Base-by-base conservation (phyloP, 2,888 invertebrate genomes). In the Chelonus formosanus region DNA sequence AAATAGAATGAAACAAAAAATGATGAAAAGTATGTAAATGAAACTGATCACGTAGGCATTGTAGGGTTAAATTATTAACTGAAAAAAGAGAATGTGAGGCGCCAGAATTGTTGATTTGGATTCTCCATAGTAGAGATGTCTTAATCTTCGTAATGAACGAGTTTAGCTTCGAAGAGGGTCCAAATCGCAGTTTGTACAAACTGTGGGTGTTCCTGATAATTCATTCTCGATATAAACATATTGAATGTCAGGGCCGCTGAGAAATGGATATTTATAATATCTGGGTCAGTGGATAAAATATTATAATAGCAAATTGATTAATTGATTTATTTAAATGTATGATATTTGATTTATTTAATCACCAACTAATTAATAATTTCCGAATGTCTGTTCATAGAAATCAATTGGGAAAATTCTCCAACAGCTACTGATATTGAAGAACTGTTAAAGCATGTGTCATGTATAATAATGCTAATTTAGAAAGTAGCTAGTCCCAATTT, bases 11-110 rank as follows among this genome's bases (percentile, higher is more conserved):
- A 20, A 20, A 44, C 4, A 48, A 31, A 48, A 59, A 59, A 34
- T 59, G 69, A 72, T 70, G 69, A 63, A 69, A 72, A 72, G 69
- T 70, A 72, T 70, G 70, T 72, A 72, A 72, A 72, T 72, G 68
- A 71, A 68, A 71, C 70, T 58, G 63, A 56, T 60, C 65, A 68
- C 64, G 71, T 70, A 65, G 70, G 68, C 57, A 70, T 70, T 6
- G 34, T 7, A 56, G 48, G 43, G 52, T 7, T 64, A 64, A 40
- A 60, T 48, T n/a, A 34, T 47, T 34, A 5, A 35, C 8, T 35
- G 10, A 63, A 57, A 48, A 57, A 44, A 45, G 52, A 63, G 43
- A 52, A 40, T 40, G 32, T 7, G 55, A 40, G 64, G 53, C 59
- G 63, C 60, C 40, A 53, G 67, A 54, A 67, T 58, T 32, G 54